Evolutionary conservation across 2,888 invertebrate species (phyloP), one percentile per base, ranked within the genome.

Genomic region (Synergus japonicus): DNA sequence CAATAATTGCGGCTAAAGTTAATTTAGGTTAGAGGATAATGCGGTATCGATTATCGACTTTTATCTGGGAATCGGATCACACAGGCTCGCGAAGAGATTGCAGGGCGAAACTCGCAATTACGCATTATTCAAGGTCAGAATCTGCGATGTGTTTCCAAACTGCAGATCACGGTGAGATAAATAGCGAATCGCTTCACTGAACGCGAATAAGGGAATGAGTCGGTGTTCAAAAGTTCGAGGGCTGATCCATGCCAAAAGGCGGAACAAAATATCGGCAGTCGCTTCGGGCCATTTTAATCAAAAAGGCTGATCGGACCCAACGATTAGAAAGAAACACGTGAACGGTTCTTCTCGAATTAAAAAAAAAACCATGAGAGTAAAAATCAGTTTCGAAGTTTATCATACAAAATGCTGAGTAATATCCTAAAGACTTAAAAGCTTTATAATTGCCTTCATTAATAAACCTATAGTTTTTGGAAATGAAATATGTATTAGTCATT

Each of bases 301-400:
- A 73, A 73, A 60, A 49, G 9, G 54, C 54, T n/a, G 69, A 73
- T 73, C 37, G n/a, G 37, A 49, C 10, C 29, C 9, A 69, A 29
- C 46, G 69, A 69, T 69, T 69, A 69, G 49, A 69, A 69, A 69
- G 46, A 69, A 69, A 49, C 9, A 49, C 69, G 49, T 49, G 49
- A 69, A 49, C 69, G 15, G 10, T 12, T 49, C 69, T 46, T 69
- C 46, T 49, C 15, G 8, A 49, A 69, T 69, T 69, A 54, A 73
- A 73, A 73, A 69, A 54, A 49, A 37, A 22, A 15, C 67, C 29
- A 29, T 29, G 5, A 37, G 22, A 44, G 69, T 12, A 10, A 44
- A n/a, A 73, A 4, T 37, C 54, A 54, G 12, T 49, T 49, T 2
- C 22, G 9, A 49, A 58, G 9, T 10, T 9, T 29, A n/a, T 66